A percentile compares a stretch with the other conserved stretches of the same genome.
Evolutionary conservation across 2,888 invertebrate genomes (phyloP).

Genomic region (Bhutanitis thaidina): DNA sequence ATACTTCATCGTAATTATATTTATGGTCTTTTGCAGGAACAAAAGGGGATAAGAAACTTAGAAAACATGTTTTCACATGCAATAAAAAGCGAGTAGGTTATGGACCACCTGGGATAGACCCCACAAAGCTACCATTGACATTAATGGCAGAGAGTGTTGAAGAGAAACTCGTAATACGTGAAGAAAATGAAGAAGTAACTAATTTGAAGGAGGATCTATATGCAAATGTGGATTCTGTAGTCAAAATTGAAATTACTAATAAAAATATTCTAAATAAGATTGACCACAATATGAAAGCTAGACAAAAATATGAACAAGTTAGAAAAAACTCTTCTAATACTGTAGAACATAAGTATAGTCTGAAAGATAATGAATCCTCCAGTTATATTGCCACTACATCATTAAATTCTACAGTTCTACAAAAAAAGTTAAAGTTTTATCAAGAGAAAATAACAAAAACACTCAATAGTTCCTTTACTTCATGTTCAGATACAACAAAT

Average conservation of each 20-base stretch:
- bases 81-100: constrained; percentile 29
- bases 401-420: constrained; percentile 26
- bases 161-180: not conserved
- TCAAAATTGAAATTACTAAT: constrained; percentile 27
- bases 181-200: not conserved
- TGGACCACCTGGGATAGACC: constrained; percentile 39
- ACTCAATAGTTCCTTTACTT: constrained; percentile 22
- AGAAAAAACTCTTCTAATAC: not conserved
- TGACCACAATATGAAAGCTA: not conserved
- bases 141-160: not conserved
- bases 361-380: constrained; percentile 6
- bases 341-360: not conserved
- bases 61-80: not conserved
- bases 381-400: constrained; percentile 1
- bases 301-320: not conserved
- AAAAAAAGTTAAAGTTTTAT: constrained; percentile 28
- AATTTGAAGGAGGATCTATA: constrained; percentile 22
- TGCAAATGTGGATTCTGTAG: constrained; percentile 36
- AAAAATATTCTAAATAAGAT: constrained; percentile 20
- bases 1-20: no score
- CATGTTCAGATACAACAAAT: constrained; percentile 31
- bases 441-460: constrained; percentile 23
- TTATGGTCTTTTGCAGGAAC: not conserved
- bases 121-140: constrained; percentile 2
- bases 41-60: not conserved